Percentiles rank a stretch among this genome's conserved stretches.
Evolutionary conservation across 2,888 invertebrate species (phyloP).

Genomic region (Trichopoda pennipes): DNA sequence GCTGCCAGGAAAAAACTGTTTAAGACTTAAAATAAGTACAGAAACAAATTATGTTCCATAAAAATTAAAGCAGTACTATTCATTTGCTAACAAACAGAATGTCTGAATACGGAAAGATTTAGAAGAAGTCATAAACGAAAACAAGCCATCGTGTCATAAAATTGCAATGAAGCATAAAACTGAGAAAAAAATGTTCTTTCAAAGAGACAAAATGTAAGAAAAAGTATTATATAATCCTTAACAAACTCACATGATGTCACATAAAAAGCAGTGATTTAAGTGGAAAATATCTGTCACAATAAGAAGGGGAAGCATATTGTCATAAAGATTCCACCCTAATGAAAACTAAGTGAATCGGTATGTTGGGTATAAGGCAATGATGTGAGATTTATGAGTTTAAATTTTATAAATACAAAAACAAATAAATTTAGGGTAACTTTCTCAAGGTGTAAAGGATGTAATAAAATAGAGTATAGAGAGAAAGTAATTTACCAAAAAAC

Average conservation of each 20-base stretch:
- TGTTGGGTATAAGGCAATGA: constrained; percentile 2
- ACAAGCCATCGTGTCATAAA: constrained; percentile 37
- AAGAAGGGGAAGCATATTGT: background rate
- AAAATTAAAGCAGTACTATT: constrained; percentile 23
- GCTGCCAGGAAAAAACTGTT: background rate
- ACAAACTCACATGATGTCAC: background rate
- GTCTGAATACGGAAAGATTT: background rate
- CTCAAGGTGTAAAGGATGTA: too few species aligned
- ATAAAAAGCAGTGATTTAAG: constrained; percentile 38
- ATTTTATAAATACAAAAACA: background rate
- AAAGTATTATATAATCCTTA: constrained; percentile 6
- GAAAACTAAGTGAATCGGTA: constrained; percentile 14
- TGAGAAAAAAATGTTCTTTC: background rate
- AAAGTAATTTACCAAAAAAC: too few species aligned
- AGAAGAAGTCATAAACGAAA: background rate
- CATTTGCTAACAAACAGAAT: constrained; percentile 26
- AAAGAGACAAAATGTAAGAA: constrained; percentile 1
- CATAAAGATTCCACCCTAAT: constrained; percentile 2
- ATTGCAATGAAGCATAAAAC: constrained; percentile 50
- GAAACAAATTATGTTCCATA: constrained; percentile 32
- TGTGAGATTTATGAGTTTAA: background rate
- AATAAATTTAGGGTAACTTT: background rate
- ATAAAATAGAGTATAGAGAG: too few species aligned
- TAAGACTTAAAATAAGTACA: background rate
- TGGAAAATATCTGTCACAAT: constrained; percentile 31